phyloP scores from a whole-genome alignment of 2,888 invertebrate species.

The Philereme transversata region DNA sequence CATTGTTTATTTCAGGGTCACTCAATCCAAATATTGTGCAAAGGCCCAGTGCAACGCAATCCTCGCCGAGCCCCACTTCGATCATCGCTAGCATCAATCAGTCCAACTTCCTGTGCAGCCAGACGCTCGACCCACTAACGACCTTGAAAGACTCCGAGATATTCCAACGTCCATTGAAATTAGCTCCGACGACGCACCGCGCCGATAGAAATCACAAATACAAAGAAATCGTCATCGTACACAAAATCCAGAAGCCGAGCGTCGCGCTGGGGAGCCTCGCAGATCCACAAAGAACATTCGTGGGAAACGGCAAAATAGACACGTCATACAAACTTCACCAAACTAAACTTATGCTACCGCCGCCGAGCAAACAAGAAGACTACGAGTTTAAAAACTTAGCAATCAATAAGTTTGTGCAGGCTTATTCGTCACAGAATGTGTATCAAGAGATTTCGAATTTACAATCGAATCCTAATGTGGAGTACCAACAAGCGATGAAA shows the following conservation, averaged over 20 bases:
- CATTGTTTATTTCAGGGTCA: slow-evolving; percentile 45
- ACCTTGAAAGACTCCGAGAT: slow-evolving; percentile 43
- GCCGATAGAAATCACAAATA: slow-evolving; percentile 48
- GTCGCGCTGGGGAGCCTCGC: slow-evolving; percentile 31
- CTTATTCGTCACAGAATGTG: slow-evolving; percentile 47
- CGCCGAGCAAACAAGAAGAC: slow-evolving; percentile 48
- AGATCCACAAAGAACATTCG: slow-evolving; percentile 33
- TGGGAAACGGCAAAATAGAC: slow-evolving; percentile 44
- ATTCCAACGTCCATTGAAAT: slow-evolving; percentile 52
- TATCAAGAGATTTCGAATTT: slow-evolving; percentile 39
- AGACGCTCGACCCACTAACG: slow-evolving; percentile 49
- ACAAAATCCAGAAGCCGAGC: slow-evolving; percentile 46
- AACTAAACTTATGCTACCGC: slow-evolving; percentile 27
- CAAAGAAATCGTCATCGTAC: slow-evolving; percentile 65
- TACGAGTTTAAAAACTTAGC: slow-evolving; percentile 64
- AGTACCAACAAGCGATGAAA: slow-evolving; percentile 46
- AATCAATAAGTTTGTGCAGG: slow-evolving; percentile 53
- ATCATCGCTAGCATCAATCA: slow-evolving; percentile 78
- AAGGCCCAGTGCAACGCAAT: slow-evolving; percentile 66
- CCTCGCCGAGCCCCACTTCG: slow-evolving; percentile 78
- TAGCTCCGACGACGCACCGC: slow-evolving; percentile 26
- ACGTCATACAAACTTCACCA: slow-evolving; percentile 42
- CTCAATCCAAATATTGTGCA: slow-evolving; percentile 62
- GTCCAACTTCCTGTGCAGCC: slow-evolving; percentile 74
- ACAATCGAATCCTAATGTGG: slow-evolving; percentile 41